These are phyloP conservation scores for Mormyrus iriodes DNA, from an alignment of 2,113 vertebrate species.

Conservation along the genomic window DNA sequence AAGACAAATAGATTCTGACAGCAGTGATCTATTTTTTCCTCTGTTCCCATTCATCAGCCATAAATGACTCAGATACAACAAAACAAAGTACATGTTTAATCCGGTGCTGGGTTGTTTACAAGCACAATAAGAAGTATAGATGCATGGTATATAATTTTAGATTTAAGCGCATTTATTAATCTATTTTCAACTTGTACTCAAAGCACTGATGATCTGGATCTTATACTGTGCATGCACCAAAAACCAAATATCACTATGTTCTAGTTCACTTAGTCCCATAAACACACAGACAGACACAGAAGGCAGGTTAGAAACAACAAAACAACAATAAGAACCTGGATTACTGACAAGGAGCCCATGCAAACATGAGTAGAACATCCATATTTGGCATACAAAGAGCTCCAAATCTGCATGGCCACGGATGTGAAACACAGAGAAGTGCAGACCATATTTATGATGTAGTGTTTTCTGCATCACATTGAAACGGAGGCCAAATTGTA, in stretches of 20 bases:
- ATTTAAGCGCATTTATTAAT: background rate
- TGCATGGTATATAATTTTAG: background rate
- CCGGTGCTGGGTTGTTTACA: background rate
- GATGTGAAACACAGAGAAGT: background rate
- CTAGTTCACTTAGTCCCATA: background rate
- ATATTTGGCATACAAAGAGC: background rate
- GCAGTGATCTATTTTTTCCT: slow-evolving; percentile 34
- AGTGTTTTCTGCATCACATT: background rate
- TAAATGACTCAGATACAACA: slow-evolving; percentile 20
- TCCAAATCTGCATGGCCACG: background rate
- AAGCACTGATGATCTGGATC: background rate
- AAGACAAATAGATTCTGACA: slow-evolving; percentile 35
- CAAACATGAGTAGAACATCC: background rate
- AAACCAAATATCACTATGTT: background rate
- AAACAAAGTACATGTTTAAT: slow-evolving; percentile 20
- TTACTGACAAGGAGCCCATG: background rate
- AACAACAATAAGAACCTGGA: background rate
- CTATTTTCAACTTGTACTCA: background rate
- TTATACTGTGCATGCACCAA: background rate
- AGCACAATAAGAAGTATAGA: background rate
- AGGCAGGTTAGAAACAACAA: background rate
- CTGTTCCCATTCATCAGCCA: slow-evolving; percentile 29
- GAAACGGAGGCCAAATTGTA: background rate
- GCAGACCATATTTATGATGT: background rate
- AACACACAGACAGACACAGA: background rate